Base-by-base conservation (phyloP, 2,113 vertebrate genomes). In the Nansenia antarctica region DNA sequence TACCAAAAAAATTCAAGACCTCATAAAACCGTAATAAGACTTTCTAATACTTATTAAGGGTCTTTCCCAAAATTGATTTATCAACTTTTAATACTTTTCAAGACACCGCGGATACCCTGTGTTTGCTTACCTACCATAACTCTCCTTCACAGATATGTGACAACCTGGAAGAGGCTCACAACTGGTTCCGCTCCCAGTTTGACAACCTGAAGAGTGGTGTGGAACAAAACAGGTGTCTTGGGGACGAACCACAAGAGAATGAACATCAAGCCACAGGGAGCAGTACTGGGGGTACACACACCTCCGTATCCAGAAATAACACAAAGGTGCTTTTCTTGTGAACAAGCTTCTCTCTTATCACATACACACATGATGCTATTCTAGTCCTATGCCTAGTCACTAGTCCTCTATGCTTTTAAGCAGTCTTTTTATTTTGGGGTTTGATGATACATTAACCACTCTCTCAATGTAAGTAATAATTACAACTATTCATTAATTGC, bases 161-260 rank as follows among this genome's bases (percentile, higher is more conserved):
- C 37, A 90, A 87, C 70, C 73, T 92, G 15, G 85, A 89, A 78
- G 88, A 79, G 84, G 89, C 91, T 55, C 87, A 87, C 42, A 53
- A 7, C 11, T 90, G 87, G 89, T 87, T 92, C 72, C 81, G 78
- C 64, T 77, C 62, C 12, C 85, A 78, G 49, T 91, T 85, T 12
- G 65, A 92, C 18, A 88, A 81, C 60, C 77, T 86, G 12, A 88
- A 42, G 67, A 74, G n/a, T 20, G 45, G 20, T 49, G 45, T 11
- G 7, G 45, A 49, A n/a, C 1, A 15, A 49, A 49, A 65, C 57
- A 64, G 31, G 34, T 18, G 18, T 20, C 18, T n/a, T 2, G 39
- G 7, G 3, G 26, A 18, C 53, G 61, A 78, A 59, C 53, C 39
- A 31, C 12, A 14, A 37, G 69, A 72, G 14, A 75, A 60, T 63